Evolutionary conservation across 2,797 vertebrate species (phyloP).

Genomic region (Muraenolepis orangiensis): DNA sequence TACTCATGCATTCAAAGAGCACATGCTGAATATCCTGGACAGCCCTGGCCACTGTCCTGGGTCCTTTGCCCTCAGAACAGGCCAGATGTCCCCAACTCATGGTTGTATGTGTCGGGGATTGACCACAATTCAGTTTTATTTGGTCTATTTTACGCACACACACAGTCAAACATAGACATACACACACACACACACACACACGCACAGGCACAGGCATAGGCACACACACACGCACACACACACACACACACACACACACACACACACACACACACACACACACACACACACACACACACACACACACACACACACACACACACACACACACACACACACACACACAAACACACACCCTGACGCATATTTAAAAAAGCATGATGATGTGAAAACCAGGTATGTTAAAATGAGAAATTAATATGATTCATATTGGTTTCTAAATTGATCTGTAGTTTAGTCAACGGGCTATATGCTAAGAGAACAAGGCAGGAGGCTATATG

Average conservation of each 20-base stretch:
- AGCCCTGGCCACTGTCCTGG: not conserved
- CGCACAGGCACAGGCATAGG: constrained; percentile 15
- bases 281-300: too few species aligned
- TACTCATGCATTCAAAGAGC: constrained; percentile 26
- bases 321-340: constrained; percentile 24
- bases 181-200: constrained; percentile 20
- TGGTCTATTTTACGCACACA: too few species aligned
- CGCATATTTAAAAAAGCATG: constrained; percentile 27
- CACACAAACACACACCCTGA: constrained; percentile 12
- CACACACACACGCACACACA: constrained; percentile 16
- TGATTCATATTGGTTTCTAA: constrained; percentile 6
- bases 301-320: constrained; percentile 19
- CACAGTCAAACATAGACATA: too few species aligned
- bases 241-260: constrained; percentile 23
- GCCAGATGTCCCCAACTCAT: not conserved
- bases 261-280: constrained; percentile 13
- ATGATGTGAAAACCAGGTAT: constrained; percentile 26
- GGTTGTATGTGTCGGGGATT: too few species aligned
- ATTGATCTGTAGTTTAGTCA: not conserved
- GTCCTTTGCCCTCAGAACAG: not conserved
- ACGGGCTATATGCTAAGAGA: constrained; percentile 4
- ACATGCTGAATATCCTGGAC: not conserved
- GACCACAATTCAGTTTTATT: too few species aligned
- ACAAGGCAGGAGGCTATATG: constrained; percentile 4
- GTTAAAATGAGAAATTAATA: not conserved